phyloP scores from a whole-genome alignment of 2,888 invertebrate species.

The Rhaphigaster nebulosa region DNA sequence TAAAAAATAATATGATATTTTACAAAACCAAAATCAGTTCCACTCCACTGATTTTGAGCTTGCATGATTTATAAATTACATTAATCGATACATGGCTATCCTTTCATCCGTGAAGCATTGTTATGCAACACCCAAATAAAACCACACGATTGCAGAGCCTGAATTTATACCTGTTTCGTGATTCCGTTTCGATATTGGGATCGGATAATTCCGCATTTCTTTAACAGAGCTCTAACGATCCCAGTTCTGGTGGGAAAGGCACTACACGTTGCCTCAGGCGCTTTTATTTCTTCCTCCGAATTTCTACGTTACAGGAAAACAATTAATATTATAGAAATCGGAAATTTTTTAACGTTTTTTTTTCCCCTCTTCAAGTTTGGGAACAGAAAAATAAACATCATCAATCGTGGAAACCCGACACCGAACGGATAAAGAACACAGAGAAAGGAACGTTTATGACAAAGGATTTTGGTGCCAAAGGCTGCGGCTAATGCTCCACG shows the following conservation, averaged over 20 bases:
- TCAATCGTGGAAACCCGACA: conserved; percentile 37
- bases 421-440: conserved; percentile 15
- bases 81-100: conserved; percentile 6
- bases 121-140: conserved; percentile 33
- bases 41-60: background rate
- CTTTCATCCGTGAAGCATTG: background rate
- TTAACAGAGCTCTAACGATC: background rate
- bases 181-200: conserved; percentile 28
- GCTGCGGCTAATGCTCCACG: conserved; percentile 52
- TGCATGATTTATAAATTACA: conserved; percentile 26
- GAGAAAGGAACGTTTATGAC: background rate
- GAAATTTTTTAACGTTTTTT: background rate
- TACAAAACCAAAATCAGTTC: background rate
- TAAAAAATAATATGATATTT: background rate
- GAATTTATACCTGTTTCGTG: conserved; percentile 37
- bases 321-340: conserved; percentile 17
- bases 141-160: background rate
- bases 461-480: conserved; percentile 1
- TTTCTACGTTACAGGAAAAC: background rate
- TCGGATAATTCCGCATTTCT: conserved; percentile 33
- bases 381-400: conserved; percentile 19
- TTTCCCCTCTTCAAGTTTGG: background rate
- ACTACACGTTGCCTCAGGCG: background rate
- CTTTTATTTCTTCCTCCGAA: background rate
- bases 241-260: conserved; percentile 21